Evolutionary conservation across 2,797 vertebrate genomes (phyloP).

Genomic region (Jordanella pulchra): DNA sequence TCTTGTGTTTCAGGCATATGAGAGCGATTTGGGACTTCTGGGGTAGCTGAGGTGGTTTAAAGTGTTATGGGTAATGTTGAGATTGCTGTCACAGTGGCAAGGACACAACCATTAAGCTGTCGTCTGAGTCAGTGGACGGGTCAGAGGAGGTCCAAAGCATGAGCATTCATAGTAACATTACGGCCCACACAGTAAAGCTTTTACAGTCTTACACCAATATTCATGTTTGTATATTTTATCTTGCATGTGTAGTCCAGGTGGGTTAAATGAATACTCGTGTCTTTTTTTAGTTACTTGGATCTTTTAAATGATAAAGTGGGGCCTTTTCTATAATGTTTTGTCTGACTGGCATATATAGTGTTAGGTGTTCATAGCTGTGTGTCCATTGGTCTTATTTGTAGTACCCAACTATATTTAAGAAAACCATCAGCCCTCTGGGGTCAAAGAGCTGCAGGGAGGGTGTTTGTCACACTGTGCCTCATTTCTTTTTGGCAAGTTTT

Average conservation of each 20-base stretch:
- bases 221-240: slow-evolving; percentile 12
- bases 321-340: slow-evolving; percentile 44
- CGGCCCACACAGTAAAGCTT: slow-evolving; percentile 21
- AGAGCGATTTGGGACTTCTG: slow-evolving; percentile 74
- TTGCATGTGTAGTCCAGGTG: slow-evolving; percentile 9
- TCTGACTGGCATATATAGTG: slow-evolving; percentile 4
- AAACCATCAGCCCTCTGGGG: slow-evolving; percentile 32
- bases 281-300: slow-evolving; percentile 46
- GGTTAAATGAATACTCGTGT: slow-evolving; percentile 29
- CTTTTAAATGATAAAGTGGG: slow-evolving; percentile 50
- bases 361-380: slow-evolving; percentile 41
- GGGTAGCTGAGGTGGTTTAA: slow-evolving; percentile 63
- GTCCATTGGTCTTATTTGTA: slow-evolving; percentile 15
- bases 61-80: slow-evolving; percentile 71
- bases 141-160: slow-evolving; percentile 52
- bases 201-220: slow-evolving; percentile 12
- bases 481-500: slow-evolving; percentile 56
- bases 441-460: slow-evolving; percentile 23
- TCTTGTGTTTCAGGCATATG: slow-evolving; percentile 67
- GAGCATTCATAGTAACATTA: slow-evolving; percentile 40
- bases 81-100: slow-evolving; percentile 78
- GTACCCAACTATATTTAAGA: slow-evolving; percentile 38
- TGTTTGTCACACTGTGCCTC: slow-evolving; percentile 17
- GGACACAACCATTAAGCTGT: slow-evolving; percentile 76
- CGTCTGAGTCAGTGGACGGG: slow-evolving; percentile 63